phyloP scores from a whole-genome alignment of 1,140 invertebrate genomes.

The Halotydeus destructor region DNA sequence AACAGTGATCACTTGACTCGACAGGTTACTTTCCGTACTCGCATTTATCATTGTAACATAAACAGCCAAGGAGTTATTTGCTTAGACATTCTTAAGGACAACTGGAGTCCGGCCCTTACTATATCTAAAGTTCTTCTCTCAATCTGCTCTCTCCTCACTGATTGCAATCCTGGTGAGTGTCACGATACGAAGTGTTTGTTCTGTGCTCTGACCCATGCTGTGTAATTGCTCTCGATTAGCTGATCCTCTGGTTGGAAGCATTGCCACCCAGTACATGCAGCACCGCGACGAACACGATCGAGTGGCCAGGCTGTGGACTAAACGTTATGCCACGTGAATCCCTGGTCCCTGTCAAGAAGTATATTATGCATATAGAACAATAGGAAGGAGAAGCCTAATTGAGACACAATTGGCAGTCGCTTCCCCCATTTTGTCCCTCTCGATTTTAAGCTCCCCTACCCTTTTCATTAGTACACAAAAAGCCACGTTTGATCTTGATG shows the following conservation, averaged over 20 bases:
- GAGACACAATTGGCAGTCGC: too few species aligned
- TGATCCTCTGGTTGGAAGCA: constrained; percentile 90
- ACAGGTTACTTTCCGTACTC: constrained; percentile 80
- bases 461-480: too few species aligned
- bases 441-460: too few species aligned
- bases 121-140: constrained; percentile 85
- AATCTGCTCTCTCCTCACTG: constrained; percentile 82
- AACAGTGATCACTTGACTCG: constrained; percentile 13
- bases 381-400: too few species aligned
- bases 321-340: constrained; percentile 78
- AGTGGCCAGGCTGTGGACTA: constrained; percentile 92
- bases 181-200: constrained; percentile 9
- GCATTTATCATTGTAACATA: constrained; percentile 93
- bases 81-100: constrained; percentile 83
- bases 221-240: constrained; percentile 29
- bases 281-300: constrained; percentile 93
- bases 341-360: too few species aligned
- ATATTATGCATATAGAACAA: neutral
- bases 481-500: too few species aligned
- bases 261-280: constrained; percentile 91
- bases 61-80: constrained; percentile 92
- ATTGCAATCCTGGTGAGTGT: constrained; percentile 77
- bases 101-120: constrained; percentile 83
- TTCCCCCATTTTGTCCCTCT: too few species aligned
- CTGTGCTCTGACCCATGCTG: neutral